Base-by-base conservation (phyloP, 2,888 invertebrate genomes). In the Caenorhabditis sp. region DNA sequence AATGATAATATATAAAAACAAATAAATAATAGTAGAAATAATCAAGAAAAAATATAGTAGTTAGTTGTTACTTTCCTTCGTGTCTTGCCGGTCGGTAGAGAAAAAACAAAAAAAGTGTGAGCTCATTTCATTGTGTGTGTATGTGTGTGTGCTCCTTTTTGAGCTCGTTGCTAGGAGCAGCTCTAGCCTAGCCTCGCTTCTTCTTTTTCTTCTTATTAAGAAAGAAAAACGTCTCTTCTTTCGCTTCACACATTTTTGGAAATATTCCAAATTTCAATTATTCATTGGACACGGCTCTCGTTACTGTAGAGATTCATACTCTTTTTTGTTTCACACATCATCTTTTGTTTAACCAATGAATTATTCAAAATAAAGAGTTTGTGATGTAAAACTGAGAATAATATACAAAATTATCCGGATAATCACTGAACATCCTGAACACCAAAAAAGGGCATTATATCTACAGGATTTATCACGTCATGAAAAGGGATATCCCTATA, bases 161-260 rank as follows among this genome's bases (percentile, higher is more conserved):
- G 21, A 23, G 53, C 53, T 53, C 23, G 53, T 53, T 53, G 53
- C 53, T 53, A 53, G 53, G 53, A 21, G 53, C 53, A 23, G 53
- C 53, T 50, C 8, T n/a, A 25, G 8, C 17, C 20, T 50, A 50
- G 17, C 50, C 50, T 50, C 17, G 4, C n/a, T n/a, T 20, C 20
- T 50, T 50, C 50, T 50, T 50, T 14, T 17, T 50, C 50, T 50
- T 20, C 20, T 50, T 50, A 3, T 3, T n/a, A 4, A n/a, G 3
- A 8, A 50, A 53, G 25, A 25, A 21, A 21, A 20, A 8, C 2
- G 1, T 7, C 23, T 21, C n/a, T 4, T 21, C 21, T 53, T 53
- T n/a, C 25, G 21, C 12, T 53, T 53, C 23, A 36, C 36, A 36
- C 36, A 36, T 43, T 43, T 43, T 43, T 10, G 43, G 14, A 43